Evolutionary conservation across 1,140 invertebrate genomes (phyloP).

Genomic region (Ooceraea biroi): DNA sequence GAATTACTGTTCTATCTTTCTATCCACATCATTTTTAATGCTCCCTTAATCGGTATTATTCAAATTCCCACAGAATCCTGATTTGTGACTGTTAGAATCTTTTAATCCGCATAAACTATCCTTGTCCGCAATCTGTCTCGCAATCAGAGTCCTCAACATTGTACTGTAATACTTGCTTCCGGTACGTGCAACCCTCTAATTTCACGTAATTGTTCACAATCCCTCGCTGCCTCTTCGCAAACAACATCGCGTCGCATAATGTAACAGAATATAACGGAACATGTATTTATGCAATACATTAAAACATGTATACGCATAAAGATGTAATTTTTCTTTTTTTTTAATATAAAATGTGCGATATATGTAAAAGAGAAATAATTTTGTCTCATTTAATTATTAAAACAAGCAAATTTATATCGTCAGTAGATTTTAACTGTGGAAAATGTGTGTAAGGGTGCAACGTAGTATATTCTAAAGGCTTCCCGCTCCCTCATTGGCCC

Average conservation of each 20-base stretch:
- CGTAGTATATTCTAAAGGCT: constrained; percentile 80
- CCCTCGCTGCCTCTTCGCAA: neutral
- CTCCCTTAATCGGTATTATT: neutral
- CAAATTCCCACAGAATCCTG: neutral
- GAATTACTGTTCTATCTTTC: too few species aligned
- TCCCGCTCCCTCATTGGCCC: constrained; percentile 82
- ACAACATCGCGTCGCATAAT: neutral
- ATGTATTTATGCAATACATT: too few species aligned
- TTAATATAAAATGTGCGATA: neutral
- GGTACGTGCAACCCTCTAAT: constrained; percentile 31
- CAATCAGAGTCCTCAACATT: neutral
- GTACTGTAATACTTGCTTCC: neutral
- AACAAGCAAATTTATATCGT: neutral
- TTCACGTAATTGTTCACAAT: constrained; percentile 35
- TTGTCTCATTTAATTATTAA: neutral
- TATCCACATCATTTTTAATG: too few species aligned
- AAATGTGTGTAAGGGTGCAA: constrained; percentile 70
- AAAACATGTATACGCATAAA: neutral
- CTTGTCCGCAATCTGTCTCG: constrained; percentile 37
- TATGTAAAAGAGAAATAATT: neutral
- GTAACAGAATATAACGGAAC: too few species aligned
- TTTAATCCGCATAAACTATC: neutral
- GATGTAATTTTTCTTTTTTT: neutral
- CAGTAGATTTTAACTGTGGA: constrained; percentile 32
- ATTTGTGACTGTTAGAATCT: neutral